Percentiles rank a stretch among this genome's conserved stretches.
These are phyloP conservation scores for Eueides isabella DNA, from an alignment of 1,140 invertebrate genomes.

Conservation along the genomic window DNA sequence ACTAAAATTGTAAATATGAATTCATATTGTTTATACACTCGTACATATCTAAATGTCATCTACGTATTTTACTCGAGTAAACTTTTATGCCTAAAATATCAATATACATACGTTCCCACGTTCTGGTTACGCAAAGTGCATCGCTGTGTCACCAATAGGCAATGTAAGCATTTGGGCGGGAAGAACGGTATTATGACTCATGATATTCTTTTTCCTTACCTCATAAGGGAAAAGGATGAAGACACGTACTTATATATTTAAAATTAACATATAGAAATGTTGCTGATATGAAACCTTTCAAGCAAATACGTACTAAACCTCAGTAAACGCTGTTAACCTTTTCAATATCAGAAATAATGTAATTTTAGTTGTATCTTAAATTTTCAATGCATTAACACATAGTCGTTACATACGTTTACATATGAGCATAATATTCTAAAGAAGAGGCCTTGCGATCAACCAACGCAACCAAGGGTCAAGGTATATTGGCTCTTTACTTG, in stretches of 20 bases:
- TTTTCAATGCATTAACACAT: constrained; percentile 18
- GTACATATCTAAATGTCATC: background rate
- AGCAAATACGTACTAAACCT: background rate
- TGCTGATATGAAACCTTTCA: background rate
- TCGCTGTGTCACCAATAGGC: background rate
- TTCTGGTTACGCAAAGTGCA: background rate
- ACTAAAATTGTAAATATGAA: too few relatives aligned
- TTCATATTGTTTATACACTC: too few relatives aligned
- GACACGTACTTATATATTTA: too few relatives aligned
- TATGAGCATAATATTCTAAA: constrained; percentile 60
- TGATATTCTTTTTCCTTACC: background rate
- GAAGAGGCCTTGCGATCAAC: constrained; percentile 51
- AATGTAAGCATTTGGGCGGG: background rate
- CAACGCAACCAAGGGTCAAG: constrained; percentile 51
- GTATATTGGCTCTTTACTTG: constrained; percentile 28
- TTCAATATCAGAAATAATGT: constrained; percentile 19
- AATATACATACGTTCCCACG: background rate
- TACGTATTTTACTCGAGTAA: background rate
- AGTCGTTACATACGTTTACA: constrained; percentile 43
- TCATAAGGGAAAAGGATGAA: background rate
- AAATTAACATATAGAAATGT: constrained; percentile 3
- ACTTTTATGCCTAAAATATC: background rate
- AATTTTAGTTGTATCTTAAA: constrained; percentile 18
- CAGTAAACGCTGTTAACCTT: constrained; percentile 7
- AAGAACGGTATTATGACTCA: background rate